Evolutionary conservation across 2,113 vertebrate species (phyloP).

Genomic region (Eurypyga helias): DNA sequence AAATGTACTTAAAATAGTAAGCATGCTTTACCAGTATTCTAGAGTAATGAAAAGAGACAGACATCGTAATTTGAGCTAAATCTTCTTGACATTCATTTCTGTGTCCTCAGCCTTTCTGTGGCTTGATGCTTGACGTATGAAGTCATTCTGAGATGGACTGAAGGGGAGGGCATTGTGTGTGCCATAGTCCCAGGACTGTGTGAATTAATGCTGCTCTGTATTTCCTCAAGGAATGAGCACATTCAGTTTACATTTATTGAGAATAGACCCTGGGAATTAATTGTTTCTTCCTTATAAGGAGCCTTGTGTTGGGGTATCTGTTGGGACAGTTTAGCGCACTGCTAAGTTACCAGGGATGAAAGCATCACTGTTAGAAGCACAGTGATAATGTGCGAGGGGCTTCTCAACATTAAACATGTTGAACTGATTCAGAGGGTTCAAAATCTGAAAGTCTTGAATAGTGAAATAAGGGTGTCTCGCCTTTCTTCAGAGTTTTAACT

Average conservation of each 20-base stretch:
- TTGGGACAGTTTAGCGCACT: not conserved
- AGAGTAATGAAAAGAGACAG: not conserved
- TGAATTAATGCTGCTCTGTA: slow-evolving; percentile 24
- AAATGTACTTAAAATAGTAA: slow-evolving; percentile 46
- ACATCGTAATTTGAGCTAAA: slow-evolving; percentile 23
- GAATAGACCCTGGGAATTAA: not conserved
- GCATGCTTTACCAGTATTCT: not conserved
- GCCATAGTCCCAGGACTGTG: not conserved
- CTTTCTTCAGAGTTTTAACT: not conserved
- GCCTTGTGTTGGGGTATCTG: not conserved
- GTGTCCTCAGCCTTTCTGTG: slow-evolving; percentile 57
- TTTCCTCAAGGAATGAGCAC: slow-evolving; percentile 21
- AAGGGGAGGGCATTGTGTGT: not conserved
- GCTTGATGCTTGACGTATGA: slow-evolving; percentile 17
- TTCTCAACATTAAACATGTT: not conserved
- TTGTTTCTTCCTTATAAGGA: slow-evolving; percentile 42
- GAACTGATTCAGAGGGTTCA: not conserved
- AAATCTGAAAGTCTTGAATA: slow-evolving; percentile 10
- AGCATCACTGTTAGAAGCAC: not conserved
- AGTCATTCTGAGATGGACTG: slow-evolving; percentile 21
- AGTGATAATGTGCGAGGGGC: not conserved
- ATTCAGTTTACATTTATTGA: slow-evolving; percentile 35
- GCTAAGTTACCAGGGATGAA: not conserved
- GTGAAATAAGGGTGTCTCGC: not conserved
- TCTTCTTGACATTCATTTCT: slow-evolving; percentile 9